Conservation (phyloP, 2,113 vertebrate genomes). For the Myotis lucifugus region DNA sequence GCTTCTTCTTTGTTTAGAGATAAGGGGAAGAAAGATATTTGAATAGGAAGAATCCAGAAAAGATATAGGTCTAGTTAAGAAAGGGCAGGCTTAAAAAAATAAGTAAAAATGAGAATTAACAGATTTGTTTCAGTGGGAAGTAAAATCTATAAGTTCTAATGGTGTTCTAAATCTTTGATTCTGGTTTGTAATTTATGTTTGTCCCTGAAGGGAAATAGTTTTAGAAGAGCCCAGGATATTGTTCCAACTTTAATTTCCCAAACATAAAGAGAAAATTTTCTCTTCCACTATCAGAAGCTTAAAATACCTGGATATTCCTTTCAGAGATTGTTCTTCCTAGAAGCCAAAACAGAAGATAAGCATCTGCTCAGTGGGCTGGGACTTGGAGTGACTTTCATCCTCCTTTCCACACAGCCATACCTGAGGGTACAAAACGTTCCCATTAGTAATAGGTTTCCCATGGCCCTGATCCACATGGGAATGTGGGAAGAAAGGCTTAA, state of each 20-base stretch:
- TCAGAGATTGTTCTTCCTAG: neutral
- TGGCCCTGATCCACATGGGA: neutral
- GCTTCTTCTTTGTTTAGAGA: neutral
- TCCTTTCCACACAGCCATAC: neutral
- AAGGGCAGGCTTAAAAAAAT: neutral
- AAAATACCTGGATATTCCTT: conserved; percentile 39
- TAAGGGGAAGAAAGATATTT: neutral
- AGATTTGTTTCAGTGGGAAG: neutral
- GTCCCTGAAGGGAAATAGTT: conserved; percentile 1
- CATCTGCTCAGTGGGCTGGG: neutral
- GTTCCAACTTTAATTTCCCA: neutral
- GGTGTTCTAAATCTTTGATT: conserved; percentile 3
- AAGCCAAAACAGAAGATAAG: neutral
- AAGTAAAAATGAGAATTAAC: neutral
- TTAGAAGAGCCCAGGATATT: conserved; percentile 20
- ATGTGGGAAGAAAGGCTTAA: neutral
- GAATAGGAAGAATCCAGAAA: neutral
- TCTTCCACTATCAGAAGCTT: neutral
- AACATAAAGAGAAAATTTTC: neutral
- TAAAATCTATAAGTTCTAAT: neutral
- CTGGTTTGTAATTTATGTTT: neutral
- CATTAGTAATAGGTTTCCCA: neutral
- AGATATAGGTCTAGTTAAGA: neutral
- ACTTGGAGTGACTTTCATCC: neutral
- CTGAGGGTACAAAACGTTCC: neutral